Percentiles rank a stretch among this genome's conserved stretches.
phyloP scores from a whole-genome alignment of 1,140 invertebrate species.

The Plectrocnemia conspersa region DNA sequence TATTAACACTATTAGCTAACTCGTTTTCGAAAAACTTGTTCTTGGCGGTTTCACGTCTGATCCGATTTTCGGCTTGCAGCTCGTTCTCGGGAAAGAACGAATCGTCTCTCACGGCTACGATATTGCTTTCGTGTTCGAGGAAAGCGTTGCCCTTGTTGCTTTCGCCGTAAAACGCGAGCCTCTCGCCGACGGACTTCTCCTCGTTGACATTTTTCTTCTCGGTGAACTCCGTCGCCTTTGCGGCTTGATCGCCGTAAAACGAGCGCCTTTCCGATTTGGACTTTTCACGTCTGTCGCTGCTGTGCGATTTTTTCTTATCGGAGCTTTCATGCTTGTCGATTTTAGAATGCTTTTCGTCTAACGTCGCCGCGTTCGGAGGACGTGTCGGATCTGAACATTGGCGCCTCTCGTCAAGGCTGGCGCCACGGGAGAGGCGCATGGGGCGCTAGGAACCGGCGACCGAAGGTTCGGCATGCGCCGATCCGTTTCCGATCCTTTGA shows the following conservation, averaged over 20 bases:
- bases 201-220: constrained; percentile 13
- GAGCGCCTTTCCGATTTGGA: constrained; percentile 26
- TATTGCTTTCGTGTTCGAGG: constrained; percentile 9
- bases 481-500: constrained; percentile 18
- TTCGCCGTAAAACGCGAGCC: constrained; percentile 8
- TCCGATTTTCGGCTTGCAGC: constrained; percentile 16
- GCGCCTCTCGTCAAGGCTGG: constrained; percentile 26
- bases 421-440: constrained; percentile 25
- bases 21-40: constrained; percentile 26
- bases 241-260: constrained; percentile 27
- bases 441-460: constrained; percentile 22
- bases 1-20: constrained; percentile 14
- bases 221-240: constrained; percentile 10
- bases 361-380: background rate
- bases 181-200: background rate
- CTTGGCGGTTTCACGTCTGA: constrained; percentile 8
- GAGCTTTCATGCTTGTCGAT: constrained; percentile 2
- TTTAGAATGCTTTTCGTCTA: constrained; percentile 19
- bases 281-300: constrained; percentile 23
- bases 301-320: constrained; percentile 12
- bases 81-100: constrained; percentile 22
- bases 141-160: constrained; percentile 5
- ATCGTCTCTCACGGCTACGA: background rate
- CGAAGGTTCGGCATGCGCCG: constrained; percentile 16
- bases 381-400: constrained; percentile 10